Conservation (phyloP, 2,113 vertebrate species). For the Delphinus delphis region DNA sequence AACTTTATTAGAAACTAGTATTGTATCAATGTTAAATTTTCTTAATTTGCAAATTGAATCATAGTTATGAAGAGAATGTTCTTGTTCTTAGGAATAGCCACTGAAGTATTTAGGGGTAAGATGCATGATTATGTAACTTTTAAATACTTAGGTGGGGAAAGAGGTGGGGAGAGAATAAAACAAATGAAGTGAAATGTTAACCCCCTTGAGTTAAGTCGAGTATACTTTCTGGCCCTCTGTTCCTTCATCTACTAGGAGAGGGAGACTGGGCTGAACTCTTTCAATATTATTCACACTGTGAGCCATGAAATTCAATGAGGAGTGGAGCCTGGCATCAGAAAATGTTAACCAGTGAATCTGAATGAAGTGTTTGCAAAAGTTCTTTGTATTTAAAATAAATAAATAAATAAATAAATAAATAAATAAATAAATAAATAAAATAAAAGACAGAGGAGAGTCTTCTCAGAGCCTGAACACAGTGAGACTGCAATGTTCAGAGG, state of each 20-base stretch:
- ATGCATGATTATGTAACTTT: background rate
- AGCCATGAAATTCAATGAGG: background rate
- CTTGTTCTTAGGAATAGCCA: background rate
- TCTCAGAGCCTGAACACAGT: background rate
- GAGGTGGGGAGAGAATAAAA: background rate
- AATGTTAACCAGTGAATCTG: background rate
- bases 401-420: no score
- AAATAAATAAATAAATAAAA: no score
- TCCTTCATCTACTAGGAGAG: background rate
- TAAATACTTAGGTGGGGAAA: background rate
- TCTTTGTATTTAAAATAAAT: background rate
- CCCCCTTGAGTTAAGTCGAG: background rate
- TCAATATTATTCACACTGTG: background rate
- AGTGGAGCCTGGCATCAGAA: background rate
- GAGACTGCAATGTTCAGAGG: background rate
- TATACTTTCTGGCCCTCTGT: background rate
- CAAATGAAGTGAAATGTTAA: background rate
- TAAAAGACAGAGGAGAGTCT: background rate
- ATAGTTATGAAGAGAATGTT: background rate
- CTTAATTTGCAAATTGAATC: background rate
- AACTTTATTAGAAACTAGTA: background rate
- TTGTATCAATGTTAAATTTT: background rate
- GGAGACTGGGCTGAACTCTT: background rate
- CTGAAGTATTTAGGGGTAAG: constrained; percentile 4
- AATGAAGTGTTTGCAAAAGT: background rate